Percentiles rank a stretch among this genome's conserved stretches.
Evolutionary conservation across 1,140 invertebrate species (phyloP).

Genomic region (Macrocentrus cingulum): DNA sequence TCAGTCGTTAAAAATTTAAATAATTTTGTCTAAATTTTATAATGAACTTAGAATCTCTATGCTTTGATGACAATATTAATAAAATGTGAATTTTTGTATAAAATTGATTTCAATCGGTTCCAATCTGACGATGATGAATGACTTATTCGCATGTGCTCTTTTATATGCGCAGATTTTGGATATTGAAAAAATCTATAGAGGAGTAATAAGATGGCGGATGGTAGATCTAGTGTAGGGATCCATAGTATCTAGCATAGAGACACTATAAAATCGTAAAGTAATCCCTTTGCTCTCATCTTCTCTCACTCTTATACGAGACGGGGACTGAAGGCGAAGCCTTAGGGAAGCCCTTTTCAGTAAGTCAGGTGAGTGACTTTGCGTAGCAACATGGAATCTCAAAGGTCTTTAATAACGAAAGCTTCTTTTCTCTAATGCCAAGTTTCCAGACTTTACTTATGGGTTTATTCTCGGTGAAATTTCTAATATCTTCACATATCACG

Average conservation of each 20-base stretch:
- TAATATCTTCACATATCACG: too few species aligned
- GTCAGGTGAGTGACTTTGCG: conserved; percentile 8
- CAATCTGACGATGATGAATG: too few species aligned
- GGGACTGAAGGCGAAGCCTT: neutral
- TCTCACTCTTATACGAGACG: neutral
- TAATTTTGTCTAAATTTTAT: too few species aligned
- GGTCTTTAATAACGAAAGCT: conserved; percentile 1
- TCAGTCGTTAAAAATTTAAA: too few species aligned
- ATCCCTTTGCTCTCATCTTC: neutral
- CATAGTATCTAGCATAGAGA: neutral
- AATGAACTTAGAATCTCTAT: too few species aligned
- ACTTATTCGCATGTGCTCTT: too few species aligned
- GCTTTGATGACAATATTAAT: too few species aligned
- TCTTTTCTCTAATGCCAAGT: conserved; percentile 1
- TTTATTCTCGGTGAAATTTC: too few species aligned
- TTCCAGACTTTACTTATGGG: conserved; percentile 1
- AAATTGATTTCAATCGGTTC: too few species aligned
- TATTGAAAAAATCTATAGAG: neutral
- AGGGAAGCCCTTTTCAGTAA: conserved; percentile 8
- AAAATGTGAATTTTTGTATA: too few species aligned
- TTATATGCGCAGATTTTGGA: too few species aligned
- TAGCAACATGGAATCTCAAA: conserved; percentile 6
- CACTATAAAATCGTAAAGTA: conserved; percentile 2
- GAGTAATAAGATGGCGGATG: conserved; percentile 5
- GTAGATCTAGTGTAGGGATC: neutral